Evolutionary conservation across 2,888 invertebrate genomes (phyloP), one percentile per base, ranked within the genome.

Genomic region (Eilema griseolum): DNA sequence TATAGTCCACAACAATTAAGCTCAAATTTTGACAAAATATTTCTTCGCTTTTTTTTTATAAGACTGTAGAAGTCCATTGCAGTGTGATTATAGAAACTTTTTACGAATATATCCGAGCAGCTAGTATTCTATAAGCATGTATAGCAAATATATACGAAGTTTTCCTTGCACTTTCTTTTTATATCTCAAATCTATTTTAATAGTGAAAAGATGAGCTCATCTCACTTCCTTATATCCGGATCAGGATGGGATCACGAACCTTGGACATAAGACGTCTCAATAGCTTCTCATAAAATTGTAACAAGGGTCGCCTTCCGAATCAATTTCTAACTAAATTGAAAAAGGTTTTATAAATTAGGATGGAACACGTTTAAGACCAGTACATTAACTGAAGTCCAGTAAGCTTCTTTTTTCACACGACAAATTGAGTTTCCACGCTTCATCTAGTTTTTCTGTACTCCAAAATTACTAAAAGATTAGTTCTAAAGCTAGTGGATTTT

Each of bases 301-400:
- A 65, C 70, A 37, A 70, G 61, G 70, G 70, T 66, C 56, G 56
- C 56, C 56, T 52, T 70, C 65, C 65, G 70, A 70, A 70, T 70
- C 70, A 70, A 70, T 70, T 70, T 70, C 56, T 61, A 59, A 56
- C 33, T 66, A 70, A 66, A 65, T 37, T 66, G 63, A 70, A 66
- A 70, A 69, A 70, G 61, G 56, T 66, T 70, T 56, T 56, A 57
- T 70, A 70, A 60, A 70, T 70, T 69, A 66, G 65, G 37, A 70
- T 26, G 8, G n/a, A 56, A 26, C 69, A 8, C 28, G 20, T 60
- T 61, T 62, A 23, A 16, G n/a, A 41, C 24, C 24, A 23, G 24
- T 16, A 37, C 61, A 52, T 61, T 61, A 66, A 28, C 64, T 14
- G 23, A 28, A 60, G 33, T 20, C n/a, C 59, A 57, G 46, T 37